These are phyloP conservation scores for Montipora foliosa DNA, from an alignment of 64 coral and sea anemone genomes.

Conservation along the genomic window DNA sequence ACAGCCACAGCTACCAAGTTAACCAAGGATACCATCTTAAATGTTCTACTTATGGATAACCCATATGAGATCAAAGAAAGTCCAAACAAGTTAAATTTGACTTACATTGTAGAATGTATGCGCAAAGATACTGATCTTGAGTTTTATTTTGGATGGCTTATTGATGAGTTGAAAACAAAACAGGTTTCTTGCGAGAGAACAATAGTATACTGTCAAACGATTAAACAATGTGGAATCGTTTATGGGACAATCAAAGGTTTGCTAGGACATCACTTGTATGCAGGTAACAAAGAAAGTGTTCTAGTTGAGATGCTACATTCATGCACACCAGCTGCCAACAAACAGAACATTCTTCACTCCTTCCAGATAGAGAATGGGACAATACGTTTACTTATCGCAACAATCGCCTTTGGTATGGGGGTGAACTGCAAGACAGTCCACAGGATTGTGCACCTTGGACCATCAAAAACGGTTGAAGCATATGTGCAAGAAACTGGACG, in stretches of 20 bases:
- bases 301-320: too few relatives aligned
- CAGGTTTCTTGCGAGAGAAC: too few relatives aligned
- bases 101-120: background rate
- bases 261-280: too few relatives aligned
- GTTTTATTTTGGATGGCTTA: too few relatives aligned
- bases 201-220: constrained; percentile 89
- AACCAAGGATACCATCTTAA: constrained; percentile 40
- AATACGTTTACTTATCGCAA: constrained; percentile 61
- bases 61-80: constrained; percentile 74
- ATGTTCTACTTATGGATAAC: constrained; percentile 29
- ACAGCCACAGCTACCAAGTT: too few relatives aligned
- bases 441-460: constrained; percentile 73
- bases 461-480: constrained; percentile 58
- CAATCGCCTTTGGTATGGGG: constrained; percentile 90
- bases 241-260: too few relatives aligned
- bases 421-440: constrained; percentile 73
- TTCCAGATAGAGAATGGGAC: constrained; percentile 51
- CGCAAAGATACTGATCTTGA: too few relatives aligned
- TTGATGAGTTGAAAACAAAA: too few relatives aligned
- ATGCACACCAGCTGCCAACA: too few relatives aligned
- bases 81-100: constrained; percentile 71
- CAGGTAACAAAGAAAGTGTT: too few relatives aligned
- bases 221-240: constrained; percentile 65
- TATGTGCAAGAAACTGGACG: constrained; percentile 82
- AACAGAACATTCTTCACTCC: constrained; percentile 38